Conservation (phyloP, 2,888 invertebrate genomes). For the Trichogramma evanescens region DNA sequence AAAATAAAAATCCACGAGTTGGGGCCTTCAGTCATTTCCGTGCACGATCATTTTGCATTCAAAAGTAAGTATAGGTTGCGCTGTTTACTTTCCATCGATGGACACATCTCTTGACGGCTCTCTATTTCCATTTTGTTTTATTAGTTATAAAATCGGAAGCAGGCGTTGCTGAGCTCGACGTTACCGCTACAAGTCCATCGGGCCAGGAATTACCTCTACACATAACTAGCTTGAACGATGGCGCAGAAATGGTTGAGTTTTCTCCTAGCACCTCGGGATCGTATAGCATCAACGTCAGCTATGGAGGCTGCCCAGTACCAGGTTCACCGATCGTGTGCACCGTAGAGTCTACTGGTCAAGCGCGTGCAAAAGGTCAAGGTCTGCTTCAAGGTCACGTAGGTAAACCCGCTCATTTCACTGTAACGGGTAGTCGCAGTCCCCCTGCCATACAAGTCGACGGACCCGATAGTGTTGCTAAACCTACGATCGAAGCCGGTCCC, state of each 20-base stretch:
- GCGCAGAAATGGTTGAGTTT: slow-evolving; percentile 69
- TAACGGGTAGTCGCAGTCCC: slow-evolving; percentile 43
- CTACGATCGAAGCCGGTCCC: slow-evolving; percentile 58
- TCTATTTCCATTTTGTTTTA: background rate
- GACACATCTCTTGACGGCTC: background rate
- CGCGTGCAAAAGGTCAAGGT: slow-evolving; percentile 57
- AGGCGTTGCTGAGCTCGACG: slow-evolving; percentile 78
- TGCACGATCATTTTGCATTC: slow-evolving; percentile 76
- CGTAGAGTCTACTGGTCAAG: slow-evolving; percentile 55
- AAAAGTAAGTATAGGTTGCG: slow-evolving; percentile 55
- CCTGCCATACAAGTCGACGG: slow-evolving; percentile 52
- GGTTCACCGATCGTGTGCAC: slow-evolving; percentile 53
- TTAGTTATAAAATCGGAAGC: slow-evolving; percentile 74
- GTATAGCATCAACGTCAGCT: slow-evolving; percentile 60
- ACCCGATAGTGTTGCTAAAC: slow-evolving; percentile 55
- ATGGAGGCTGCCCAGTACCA: slow-evolving; percentile 50
- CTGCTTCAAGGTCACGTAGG: slow-evolving; percentile 51
- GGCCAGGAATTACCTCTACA: slow-evolving; percentile 78
- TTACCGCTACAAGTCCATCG: slow-evolving; percentile 79
- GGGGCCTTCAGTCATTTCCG: slow-evolving; percentile 67
- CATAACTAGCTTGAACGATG: slow-evolving; percentile 64
- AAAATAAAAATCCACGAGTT: slow-evolving; percentile 73
- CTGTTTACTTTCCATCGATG: background rate
- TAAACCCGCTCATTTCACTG: slow-evolving; percentile 51
- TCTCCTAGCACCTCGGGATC: slow-evolving; percentile 78